Evolutionary conservation across 2,888 invertebrate species (phyloP).

Genomic region (Uloborus plumipes): DNA sequence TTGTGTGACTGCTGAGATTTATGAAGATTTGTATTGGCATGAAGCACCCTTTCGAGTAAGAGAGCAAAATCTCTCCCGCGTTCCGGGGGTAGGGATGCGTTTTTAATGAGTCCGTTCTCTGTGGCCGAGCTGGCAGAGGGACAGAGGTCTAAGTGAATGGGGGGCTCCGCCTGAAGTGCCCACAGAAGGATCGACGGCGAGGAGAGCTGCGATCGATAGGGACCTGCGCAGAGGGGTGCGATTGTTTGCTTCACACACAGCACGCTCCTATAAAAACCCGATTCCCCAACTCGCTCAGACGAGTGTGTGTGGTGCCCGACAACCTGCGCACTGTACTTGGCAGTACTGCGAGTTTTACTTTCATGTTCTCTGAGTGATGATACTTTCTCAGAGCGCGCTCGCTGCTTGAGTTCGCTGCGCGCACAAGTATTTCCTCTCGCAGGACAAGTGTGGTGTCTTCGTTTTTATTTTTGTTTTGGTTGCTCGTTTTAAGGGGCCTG

Average conservation of each 20-base stretch:
- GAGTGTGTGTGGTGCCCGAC: slow-evolving; percentile 18
- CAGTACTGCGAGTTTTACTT: neutral
- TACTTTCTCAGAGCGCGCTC: no score
- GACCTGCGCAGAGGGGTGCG: slow-evolving; percentile 36
- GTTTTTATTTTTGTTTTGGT: no score
- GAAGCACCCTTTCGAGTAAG: no score
- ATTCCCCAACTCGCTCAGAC: slow-evolving; percentile 24
- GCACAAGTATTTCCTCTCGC: no score
- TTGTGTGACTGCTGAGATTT: no score
- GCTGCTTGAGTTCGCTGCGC: no score
- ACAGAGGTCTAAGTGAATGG: slow-evolving; percentile 44
- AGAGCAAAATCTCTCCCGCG: no score
- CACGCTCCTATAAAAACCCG: slow-evolving; percentile 54
- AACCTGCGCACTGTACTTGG: neutral
- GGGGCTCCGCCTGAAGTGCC: slow-evolving; percentile 39
- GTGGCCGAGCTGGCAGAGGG: slow-evolving; percentile 22
- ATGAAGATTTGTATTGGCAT: no score
- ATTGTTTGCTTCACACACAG: slow-evolving; percentile 43
- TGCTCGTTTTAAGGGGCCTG: no score
- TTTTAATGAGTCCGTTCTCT: slow-evolving; percentile 31
- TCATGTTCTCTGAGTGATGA: slow-evolving; percentile 13
- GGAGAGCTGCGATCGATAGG: slow-evolving; percentile 38
- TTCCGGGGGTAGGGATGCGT: slow-evolving; percentile 8
- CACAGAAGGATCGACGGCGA: slow-evolving; percentile 42
- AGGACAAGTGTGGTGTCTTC: no score